A percentile compares a stretch with the other conserved stretches of the same genome.
These are phyloP conservation scores for Eurypyga helias DNA, from an alignment of 2,113 vertebrate species.

Conservation along the genomic window DNA sequence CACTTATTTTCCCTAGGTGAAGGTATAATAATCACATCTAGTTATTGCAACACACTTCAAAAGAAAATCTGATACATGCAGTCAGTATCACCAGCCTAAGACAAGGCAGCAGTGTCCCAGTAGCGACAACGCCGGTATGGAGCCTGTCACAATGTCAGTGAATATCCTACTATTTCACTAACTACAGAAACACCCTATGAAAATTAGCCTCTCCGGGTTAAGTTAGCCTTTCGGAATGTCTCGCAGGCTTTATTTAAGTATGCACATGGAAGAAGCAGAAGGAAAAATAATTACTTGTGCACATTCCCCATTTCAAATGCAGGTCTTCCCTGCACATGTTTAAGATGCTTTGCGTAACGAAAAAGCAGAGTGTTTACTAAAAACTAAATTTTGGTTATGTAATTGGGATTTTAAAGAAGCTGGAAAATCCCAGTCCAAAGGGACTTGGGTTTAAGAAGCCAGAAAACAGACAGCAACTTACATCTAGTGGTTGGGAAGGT, in stretches of 20 bases:
- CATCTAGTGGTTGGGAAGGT: slow-evolving; percentile 93
- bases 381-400: background rate
- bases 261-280: background rate
- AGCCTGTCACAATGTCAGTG: background rate
- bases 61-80: background rate
- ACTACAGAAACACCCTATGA: background rate
- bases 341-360: background rate
- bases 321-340: background rate
- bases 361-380: background rate
- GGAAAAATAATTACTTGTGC: background rate
- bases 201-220: background rate
- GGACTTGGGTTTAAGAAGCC: background rate
- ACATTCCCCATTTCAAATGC: background rate
- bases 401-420: background rate
- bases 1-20: background rate
- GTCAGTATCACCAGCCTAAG: background rate
- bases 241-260: background rate
- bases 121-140: background rate
- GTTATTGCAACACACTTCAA: background rate
- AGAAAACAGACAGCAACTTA: slow-evolving; percentile 63
- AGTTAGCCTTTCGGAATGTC: background rate
- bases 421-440: background rate
- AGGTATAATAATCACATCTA: background rate
- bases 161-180: background rate
- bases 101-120: background rate